These are phyloP conservation scores for Eubasilissa regina DNA, from an alignment of 1,140 invertebrate species.

Conservation along the genomic window DNA sequence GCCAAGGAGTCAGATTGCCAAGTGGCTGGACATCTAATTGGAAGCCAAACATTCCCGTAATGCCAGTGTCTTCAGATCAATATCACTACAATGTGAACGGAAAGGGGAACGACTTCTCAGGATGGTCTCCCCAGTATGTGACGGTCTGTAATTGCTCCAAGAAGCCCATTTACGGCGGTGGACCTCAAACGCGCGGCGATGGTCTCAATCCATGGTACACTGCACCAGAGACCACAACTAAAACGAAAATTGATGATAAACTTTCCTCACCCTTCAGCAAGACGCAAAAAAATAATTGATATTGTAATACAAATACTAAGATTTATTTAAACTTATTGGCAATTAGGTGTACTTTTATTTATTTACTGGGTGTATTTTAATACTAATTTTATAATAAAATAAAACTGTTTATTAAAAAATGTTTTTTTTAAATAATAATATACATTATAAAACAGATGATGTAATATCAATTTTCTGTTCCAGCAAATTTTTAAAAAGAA, in stretches of 20 bases:
- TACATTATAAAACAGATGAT: too few species aligned
- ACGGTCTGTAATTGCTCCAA: slow-evolving; percentile 52
- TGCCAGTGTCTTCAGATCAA: slow-evolving; percentile 41
- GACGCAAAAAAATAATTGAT: neutral
- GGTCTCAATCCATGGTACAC: slow-evolving; percentile 43
- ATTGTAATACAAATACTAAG: too few species aligned
- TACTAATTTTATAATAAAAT: too few species aligned
- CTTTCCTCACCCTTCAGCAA: slow-evolving; percentile 46
- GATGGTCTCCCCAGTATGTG: slow-evolving; percentile 36
- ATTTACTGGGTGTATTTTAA: too few species aligned
- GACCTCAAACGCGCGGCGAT: neutral
- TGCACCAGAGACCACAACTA: slow-evolving; percentile 51
- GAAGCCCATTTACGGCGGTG: slow-evolving; percentile 44
- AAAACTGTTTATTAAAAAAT: too few species aligned
- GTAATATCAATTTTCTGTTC: too few species aligned
- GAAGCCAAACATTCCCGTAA: slow-evolving; percentile 44
- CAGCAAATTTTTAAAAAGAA: too few species aligned
- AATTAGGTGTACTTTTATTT: too few species aligned
- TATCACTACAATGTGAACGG: slow-evolving; percentile 53
- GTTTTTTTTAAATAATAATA: too few species aligned
- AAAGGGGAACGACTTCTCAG: slow-evolving; percentile 44
- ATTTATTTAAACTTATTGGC: too few species aligned
- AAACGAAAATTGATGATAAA: slow-evolving; percentile 50
- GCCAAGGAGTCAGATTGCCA: slow-evolving; percentile 30
- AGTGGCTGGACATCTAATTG: slow-evolving; percentile 51